A percentile compares a stretch with the other conserved stretches of the same genome.
These are phyloP conservation scores for Phylloscopus trochilus DNA, from an alignment of 2,113 vertebrate genomes.

Conservation along the genomic window DNA sequence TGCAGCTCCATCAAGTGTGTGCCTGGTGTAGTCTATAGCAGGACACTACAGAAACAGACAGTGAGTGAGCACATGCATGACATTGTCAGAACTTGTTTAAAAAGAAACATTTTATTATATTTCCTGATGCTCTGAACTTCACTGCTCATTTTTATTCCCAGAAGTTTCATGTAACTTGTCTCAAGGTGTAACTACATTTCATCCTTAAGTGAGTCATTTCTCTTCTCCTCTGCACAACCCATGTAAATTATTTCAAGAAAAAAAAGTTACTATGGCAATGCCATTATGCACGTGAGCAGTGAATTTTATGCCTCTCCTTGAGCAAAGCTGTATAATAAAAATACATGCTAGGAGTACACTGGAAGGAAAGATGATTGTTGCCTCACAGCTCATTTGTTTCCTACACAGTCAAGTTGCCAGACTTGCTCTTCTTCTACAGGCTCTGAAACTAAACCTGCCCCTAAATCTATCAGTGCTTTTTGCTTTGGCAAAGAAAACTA, in stretches of 20 bases:
- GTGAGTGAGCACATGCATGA: background rate
- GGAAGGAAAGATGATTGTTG: background rate
- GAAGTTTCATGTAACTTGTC: background rate
- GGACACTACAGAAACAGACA: conserved; percentile 83
- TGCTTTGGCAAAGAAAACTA: background rate
- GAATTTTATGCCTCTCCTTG: background rate
- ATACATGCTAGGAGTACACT: background rate
- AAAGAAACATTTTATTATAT: background rate
- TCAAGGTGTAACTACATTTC: background rate
- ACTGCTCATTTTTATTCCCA: background rate
- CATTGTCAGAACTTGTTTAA: background rate
- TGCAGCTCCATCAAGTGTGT: conserved; percentile 97
- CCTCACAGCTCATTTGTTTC: background rate
- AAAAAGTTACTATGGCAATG: background rate
- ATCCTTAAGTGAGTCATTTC: background rate
- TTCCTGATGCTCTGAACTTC: background rate
- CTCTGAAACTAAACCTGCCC: background rate
- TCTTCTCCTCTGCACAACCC: background rate
- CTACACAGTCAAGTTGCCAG: background rate
- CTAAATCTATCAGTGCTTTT: background rate
- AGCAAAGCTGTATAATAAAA: background rate
- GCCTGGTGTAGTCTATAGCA: conserved; percentile 98
- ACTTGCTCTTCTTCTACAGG: background rate
- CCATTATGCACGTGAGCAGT: background rate
- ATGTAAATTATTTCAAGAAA: background rate